A percentile compares a stretch with the other conserved stretches of the same genome.
Evolutionary conservation across 2,888 invertebrate species (phyloP).

Genomic region (Sclerodermus sp.): DNA sequence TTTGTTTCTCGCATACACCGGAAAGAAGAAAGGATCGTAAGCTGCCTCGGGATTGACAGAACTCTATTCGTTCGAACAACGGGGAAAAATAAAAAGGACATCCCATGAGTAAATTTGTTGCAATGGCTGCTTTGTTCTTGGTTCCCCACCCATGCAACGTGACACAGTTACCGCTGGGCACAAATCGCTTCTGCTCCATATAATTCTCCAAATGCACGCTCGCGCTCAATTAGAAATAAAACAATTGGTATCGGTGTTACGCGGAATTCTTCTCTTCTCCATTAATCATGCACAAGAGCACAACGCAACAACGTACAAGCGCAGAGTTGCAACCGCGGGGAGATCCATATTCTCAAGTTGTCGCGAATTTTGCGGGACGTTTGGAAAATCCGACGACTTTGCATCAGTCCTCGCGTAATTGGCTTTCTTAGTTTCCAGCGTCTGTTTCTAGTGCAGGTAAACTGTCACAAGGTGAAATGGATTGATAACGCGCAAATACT

Average conservation of each 20-base stretch:
- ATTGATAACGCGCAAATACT: neutral
- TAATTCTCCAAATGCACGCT: too few relatives aligned
- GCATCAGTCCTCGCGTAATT: neutral
- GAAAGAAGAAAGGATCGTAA: slow-evolving; percentile 9
- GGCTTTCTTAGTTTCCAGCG: neutral
- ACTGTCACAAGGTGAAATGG: neutral
- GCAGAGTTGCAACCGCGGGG: too few relatives aligned
- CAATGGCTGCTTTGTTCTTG: slow-evolving; percentile 27
- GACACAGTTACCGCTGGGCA: too few relatives aligned
- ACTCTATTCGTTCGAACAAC: neutral
- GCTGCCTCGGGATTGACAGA: slow-evolving; percentile 7
- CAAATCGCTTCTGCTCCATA: too few relatives aligned
- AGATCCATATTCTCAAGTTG: too few relatives aligned
- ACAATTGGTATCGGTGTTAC: too few relatives aligned
- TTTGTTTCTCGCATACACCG: neutral
- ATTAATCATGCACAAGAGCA: too few relatives aligned
- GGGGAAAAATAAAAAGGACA: slow-evolving; percentile 12
- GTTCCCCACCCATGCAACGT: slow-evolving; percentile 6
- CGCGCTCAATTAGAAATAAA: too few relatives aligned
- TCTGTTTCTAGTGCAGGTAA: neutral
- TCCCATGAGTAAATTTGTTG: slow-evolving; percentile 26
- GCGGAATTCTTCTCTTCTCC: too few relatives aligned
- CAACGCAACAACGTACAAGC: too few relatives aligned
- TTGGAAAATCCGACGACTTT: neutral
- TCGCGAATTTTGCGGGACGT: too few relatives aligned